Evolutionary conservation across 30 jellyfish, hydroid and myxozoan species (phyloP), one percentile per base, ranked within the genome.

Genomic region (Clytia hemisphaerica): DNA sequence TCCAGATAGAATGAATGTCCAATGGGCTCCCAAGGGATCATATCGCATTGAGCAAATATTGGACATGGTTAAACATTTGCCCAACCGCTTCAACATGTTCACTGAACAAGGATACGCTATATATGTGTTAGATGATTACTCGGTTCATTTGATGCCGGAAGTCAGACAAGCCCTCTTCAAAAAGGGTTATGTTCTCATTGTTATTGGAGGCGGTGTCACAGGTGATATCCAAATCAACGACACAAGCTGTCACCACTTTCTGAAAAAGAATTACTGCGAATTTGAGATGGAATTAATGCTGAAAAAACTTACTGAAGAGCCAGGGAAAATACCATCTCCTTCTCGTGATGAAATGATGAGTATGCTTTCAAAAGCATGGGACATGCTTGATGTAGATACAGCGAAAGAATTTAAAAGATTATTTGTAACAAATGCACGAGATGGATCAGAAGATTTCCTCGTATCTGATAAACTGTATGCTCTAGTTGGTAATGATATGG

Each of bases 1-100:
- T 36, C 84, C 84, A 28, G 79, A 51, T 6, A 26, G 24, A 7
- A 16, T 15, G 6, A 60, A 60, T 16, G 19, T 6, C 73, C 73
- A 60, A 60, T 21, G 73, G 73, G 68, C 73, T 6, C 73, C 73
- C 28, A 60, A 60, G 25, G 73, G 73, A 60, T 60, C 73, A 6
- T 60, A 60, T 33, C 73, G 67, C 73, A 60, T 60, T 29, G 73
- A 60, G 73, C 73, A 60, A 29, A 60, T 60, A 9, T 21, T 60
- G 66, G 73, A 16, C 28, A 60, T 33, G 73, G 28, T 60, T 10
- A 29, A 60, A 9, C 64, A 60, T 12, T 60, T 60, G 28, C 88
- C 83, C 22, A 75, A 75, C 76, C 85, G 83, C 25, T 71, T 15
- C 37, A 71, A 71, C 18, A 31, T 55, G 77, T 62, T 62, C 50